These are phyloP conservation scores for Nematopogon swammerdamellus DNA, from an alignment of 2,888 invertebrate species.

Conservation along the genomic window DNA sequence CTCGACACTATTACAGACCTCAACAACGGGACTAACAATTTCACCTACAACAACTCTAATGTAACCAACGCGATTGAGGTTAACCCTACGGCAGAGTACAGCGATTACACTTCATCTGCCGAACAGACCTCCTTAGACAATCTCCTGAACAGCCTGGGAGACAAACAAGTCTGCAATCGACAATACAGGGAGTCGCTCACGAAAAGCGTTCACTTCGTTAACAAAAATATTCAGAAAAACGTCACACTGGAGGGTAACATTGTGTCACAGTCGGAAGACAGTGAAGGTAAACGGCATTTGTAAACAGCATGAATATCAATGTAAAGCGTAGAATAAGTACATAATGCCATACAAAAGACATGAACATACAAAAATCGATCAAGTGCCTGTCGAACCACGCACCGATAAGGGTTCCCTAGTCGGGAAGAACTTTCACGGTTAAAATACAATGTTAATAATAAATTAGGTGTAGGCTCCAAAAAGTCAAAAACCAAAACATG, in stretches of 20 bases:
- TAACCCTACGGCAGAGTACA: background rate
- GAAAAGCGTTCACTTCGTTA: background rate
- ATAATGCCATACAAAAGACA: too few relatives aligned
- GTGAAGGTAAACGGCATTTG: too few relatives aligned
- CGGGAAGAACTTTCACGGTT: too few relatives aligned
- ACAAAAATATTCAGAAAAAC: background rate
- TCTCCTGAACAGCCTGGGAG: background rate
- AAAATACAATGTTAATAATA: too few relatives aligned
- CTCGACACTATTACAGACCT: too few relatives aligned
- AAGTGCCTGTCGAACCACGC: too few relatives aligned
- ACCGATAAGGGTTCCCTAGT: too few relatives aligned
- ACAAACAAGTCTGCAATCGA: background rate
- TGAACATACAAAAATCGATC: too few relatives aligned
- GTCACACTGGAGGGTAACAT: background rate
- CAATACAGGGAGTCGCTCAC: background rate
- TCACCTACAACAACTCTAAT: background rate
- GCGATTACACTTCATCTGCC: background rate
- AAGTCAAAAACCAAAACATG: too few relatives aligned
- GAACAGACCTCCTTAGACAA: background rate
- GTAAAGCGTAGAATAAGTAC: background rate
- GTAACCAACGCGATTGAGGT: background rate
- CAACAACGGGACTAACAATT: background rate
- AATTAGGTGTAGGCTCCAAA: too few relatives aligned
- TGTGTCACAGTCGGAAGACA: background rate
- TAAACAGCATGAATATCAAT: too few relatives aligned